Base-by-base conservation (phyloP, 2,888 invertebrate species). In the Chrysotoxum bicinctum region DNA sequence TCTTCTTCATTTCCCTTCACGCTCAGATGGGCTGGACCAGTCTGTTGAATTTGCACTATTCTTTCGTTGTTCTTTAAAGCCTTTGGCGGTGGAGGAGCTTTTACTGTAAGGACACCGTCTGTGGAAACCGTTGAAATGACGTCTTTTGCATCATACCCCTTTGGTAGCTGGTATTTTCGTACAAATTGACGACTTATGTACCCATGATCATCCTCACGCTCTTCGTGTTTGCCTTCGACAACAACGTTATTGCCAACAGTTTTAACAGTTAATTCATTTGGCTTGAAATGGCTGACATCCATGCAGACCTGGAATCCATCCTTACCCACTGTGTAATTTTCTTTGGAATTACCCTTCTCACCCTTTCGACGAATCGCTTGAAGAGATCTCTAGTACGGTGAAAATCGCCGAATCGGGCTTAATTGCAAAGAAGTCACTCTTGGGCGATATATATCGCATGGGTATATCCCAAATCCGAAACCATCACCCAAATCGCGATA, bases 261-360 rank as follows among this genome's bases (percentile, higher is more conserved):
- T 90, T 96, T 96, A 30, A 97, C 96, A 2, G 93, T 93, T 50
- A 97, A 94, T 90, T 97, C 96, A 19, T 95, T 94, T 0, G 97
- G 96, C n/a, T 93, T 92, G 89, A 96, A 97, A 88, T 96, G 95
- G 23, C 48, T 50, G 4, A 97, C 96, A 89, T 97, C 96, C 88
- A 96, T 92, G 88, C 94, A 94, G 10, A 95, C 95, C 89, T 95
- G 95, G 87, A 95, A 95, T 80, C 95, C 94, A 88, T 95, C 94
- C n/a, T 94, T 94, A 89, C 94, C 94, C 21, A 93, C 87, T 26
- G 88, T 81, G 0, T 88, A 21, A 1, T 89, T 68, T 5, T 88
- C 89, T 48, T 94, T 93, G 50, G 94, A 94, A 7, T 95, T 93
- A 54, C 96, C 95, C 74, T 95, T 95, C 0, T 95, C 95, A 85